These are phyloP conservation scores for Bombus impatiens DNA, from an alignment of 1,140 invertebrate genomes.

Conservation along the genomic window DNA sequence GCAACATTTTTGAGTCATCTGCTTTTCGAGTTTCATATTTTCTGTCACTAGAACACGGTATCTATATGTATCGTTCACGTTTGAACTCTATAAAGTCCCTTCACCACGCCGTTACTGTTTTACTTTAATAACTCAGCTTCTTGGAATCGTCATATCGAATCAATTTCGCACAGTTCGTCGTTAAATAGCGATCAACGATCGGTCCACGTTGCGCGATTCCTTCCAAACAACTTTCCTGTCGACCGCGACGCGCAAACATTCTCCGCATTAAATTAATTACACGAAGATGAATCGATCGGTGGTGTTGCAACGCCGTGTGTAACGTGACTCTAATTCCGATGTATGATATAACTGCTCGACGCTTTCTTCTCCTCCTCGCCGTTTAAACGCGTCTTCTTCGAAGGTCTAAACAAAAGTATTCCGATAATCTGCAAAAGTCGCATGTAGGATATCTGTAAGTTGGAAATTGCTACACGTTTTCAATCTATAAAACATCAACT, in stretches of 20 bases:
- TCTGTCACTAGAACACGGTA: no score
- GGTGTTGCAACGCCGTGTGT: background rate
- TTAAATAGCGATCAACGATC: background rate
- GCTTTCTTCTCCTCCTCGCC: background rate
- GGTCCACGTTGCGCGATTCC: background rate
- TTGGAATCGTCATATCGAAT: background rate
- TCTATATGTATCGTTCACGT: no score
- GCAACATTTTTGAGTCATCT: no score
- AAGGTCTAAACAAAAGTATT: background rate
- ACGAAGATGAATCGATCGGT: background rate
- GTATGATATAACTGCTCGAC: background rate
- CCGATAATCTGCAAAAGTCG: background rate
- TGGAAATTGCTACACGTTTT: no score
- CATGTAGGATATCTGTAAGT: background rate
- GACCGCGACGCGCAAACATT: background rate
- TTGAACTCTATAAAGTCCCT: no score
- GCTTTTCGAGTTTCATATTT: no score
- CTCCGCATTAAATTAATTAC: constrained; percentile 21
- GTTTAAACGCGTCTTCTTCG: background rate
- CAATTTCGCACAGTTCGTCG: background rate
- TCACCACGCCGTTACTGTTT: background rate
- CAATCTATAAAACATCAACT: background rate
- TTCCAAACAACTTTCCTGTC: background rate
- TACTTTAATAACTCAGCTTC: background rate
- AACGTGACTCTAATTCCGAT: constrained; percentile 10